These are phyloP conservation scores for Oncorhynchus tshawytscha DNA, from an alignment of 2,113 vertebrate species.

Conservation along the genomic window DNA sequence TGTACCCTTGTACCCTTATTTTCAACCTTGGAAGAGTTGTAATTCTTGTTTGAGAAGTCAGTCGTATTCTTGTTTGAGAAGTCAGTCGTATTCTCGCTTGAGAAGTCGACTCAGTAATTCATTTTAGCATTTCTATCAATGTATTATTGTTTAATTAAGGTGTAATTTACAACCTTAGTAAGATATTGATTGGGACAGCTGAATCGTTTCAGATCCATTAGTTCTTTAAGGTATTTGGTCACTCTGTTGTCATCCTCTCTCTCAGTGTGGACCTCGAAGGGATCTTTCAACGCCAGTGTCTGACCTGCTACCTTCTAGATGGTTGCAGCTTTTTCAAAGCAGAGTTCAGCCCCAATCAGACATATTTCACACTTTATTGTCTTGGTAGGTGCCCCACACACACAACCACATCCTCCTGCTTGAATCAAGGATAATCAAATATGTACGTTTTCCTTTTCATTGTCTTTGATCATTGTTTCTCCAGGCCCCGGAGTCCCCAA, in stretches of 20 bases:
- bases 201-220: background rate
- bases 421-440: background rate
- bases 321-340: conserved; percentile 74
- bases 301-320: conserved; percentile 75
- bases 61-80: conserved; percentile 21
- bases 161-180: no score
- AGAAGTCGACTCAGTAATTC: conserved; percentile 16
- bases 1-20: background rate
- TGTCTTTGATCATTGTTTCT: conserved; percentile 20
- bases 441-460: background rate
- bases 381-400: conserved; percentile 60
- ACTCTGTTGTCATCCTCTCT: conserved; percentile 22
- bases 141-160: no score
- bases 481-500: conserved; percentile 78
- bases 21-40: conserved; percentile 30
- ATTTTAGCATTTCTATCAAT: no score
- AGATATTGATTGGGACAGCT: conserved; percentile 11
- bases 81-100: conserved; percentile 25
- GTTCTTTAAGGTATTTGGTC: conserved; percentile 14
- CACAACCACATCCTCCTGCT: background rate
- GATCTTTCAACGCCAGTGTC: conserved; percentile 74
- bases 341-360: conserved; percentile 75
- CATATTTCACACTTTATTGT: conserved; percentile 76
- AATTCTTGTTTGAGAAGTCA: conserved; percentile 22
- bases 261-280: conserved; percentile 73